Evolutionary conservation across 1,140 invertebrate genomes (phyloP), one percentile per base, ranked within the genome.

Genomic region (Drosophila repletoides): DNA sequence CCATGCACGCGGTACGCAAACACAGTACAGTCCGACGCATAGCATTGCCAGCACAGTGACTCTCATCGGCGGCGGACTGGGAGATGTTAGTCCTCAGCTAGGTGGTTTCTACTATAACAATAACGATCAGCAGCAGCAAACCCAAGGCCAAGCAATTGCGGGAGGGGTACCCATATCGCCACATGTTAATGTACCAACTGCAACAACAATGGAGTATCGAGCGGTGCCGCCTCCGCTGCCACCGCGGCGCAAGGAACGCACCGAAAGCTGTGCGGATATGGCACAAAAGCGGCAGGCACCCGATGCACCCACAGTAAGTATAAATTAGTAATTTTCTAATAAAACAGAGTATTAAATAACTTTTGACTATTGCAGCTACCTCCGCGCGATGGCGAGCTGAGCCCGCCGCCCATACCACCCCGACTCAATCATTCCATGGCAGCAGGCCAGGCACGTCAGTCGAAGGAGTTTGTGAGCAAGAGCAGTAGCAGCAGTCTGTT

Each of bases 211-310:
- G 3, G 88, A 90, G 38, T 89, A 89, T 68, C 70, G 80, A 28
- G 70, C 84, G 9, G 79, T 79, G 31, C 89, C 89, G 10, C 89
- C 89, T 21, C 89, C 89, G 12, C 56, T 90, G 38, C 89, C 89
- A 1, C 89, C 89, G 2, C 67, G 89, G 7, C 80, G 88, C 29
- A 89, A 87, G 41, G 88, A 90, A 41, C 86, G 88, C 9, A 88
- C 84, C 6, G 88, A 89, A 28, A 89, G 80, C 52, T 89, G 88
- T 33, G 74, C 76, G 4, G 76, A 89, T 48, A 72, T 89, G 49
- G 89, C 89, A 2, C 89, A 90, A 51, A 90, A 89, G 41, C 81
- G 81, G 2, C 89, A 90, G 43, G 88, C 89, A 5, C 88, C 89
- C 2, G 89, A 90, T 74, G 89, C 89, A 36, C 89, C 89, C n/a